A percentile compares a stretch with the other conserved stretches of the same genome.
Evolutionary conservation across 2,797 vertebrate species (phyloP).

Genomic region (Mormyrops boulengeri): DNA sequence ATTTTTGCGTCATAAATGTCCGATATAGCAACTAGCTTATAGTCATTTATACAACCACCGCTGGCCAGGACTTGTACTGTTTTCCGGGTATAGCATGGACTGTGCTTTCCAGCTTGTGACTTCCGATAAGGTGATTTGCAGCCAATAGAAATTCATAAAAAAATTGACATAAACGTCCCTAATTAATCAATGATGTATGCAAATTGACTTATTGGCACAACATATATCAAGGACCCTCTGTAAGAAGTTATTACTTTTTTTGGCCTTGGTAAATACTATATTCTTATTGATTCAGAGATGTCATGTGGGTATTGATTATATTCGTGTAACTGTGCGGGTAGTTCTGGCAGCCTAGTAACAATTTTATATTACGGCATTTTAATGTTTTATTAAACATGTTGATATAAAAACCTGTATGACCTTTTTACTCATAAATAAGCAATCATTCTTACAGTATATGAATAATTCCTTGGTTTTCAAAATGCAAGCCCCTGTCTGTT

Average conservation of each 20-base stretch:
- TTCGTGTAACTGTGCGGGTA: neutral
- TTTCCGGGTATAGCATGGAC: neutral
- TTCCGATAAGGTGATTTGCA: neutral
- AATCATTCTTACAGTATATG: neutral
- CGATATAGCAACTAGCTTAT: neutral
- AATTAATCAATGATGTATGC: neutral
- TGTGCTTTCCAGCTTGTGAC: neutral
- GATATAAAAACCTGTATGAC: neutral
- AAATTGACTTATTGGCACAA: neutral
- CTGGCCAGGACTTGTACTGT: neutral
- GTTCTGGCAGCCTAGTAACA: neutral
- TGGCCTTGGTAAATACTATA: neutral
- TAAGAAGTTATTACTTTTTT: neutral
- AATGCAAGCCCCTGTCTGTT: neutral
- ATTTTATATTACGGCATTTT: neutral
- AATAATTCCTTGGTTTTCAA: neutral
- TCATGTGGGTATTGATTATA: neutral
- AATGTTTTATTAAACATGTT: neutral
- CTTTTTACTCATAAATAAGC: neutral
- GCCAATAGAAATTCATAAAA: neutral
- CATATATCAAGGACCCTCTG: neutral
- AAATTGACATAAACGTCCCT: neutral
- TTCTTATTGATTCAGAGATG: neutral
- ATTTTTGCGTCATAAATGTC: neutral
- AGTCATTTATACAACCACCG: neutral